Conservation (phyloP, 2,888 invertebrate species). For the Heliconius aoede region DNA sequence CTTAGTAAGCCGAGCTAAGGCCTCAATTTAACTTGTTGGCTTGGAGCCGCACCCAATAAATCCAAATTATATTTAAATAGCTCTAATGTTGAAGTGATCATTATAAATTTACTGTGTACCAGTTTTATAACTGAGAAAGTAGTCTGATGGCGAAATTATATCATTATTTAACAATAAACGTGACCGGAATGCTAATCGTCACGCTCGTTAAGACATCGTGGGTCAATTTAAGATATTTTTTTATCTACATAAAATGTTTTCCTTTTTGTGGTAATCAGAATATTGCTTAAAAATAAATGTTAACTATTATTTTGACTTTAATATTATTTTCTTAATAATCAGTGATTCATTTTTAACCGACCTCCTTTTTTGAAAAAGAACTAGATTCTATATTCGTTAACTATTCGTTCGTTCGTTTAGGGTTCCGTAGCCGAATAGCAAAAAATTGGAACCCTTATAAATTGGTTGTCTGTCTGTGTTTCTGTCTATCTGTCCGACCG, state of each 20-base stretch:
- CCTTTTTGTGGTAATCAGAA: not conserved
- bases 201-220: constrained; percentile 13
- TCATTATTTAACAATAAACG: constrained; percentile 38
- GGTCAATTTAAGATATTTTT: constrained; percentile 1
- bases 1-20: constrained; percentile 38
- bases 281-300: too few species aligned
- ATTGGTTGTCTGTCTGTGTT: too few species aligned
- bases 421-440: too few species aligned
- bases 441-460: too few species aligned
- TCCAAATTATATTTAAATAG: constrained; percentile 44
- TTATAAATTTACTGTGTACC: constrained; percentile 35
- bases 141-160: constrained; percentile 33
- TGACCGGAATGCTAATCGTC: constrained; percentile 34
- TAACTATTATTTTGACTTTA: too few species aligned
- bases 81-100: constrained; percentile 36
- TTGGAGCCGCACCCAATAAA: constrained; percentile 41
- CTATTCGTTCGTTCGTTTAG: too few species aligned
- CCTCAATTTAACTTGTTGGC: constrained; percentile 46
- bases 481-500: too few species aligned
- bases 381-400: too few species aligned
- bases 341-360: too few species aligned
- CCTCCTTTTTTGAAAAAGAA: too few species aligned
- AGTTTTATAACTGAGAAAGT: constrained; percentile 27
- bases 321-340: too few species aligned
- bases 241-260: constrained; percentile 11